phyloP scores from a whole-genome alignment of 2,888 invertebrate species.

The Drosophila algonquin region DNA sequence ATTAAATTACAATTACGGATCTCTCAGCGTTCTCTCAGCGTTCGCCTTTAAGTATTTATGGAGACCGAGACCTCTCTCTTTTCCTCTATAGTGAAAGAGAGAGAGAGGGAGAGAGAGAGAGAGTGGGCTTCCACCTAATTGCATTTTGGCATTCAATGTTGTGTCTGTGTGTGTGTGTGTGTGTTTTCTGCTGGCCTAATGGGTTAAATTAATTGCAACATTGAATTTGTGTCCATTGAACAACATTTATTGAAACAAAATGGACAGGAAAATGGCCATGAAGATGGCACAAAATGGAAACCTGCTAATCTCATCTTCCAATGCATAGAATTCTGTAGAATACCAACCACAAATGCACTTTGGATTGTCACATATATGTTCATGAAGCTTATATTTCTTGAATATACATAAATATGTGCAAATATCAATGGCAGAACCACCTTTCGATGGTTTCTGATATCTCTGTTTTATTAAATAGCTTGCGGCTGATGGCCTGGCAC shows the following conservation, averaged over 20 bases:
- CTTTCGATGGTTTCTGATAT: slow-evolving; percentile 20
- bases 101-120: neutral
- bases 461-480: slow-evolving; percentile 28
- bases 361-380: slow-evolving; percentile 8
- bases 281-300: neutral
- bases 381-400: neutral
- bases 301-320: slow-evolving; percentile 3
- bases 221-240: slow-evolving; percentile 16
- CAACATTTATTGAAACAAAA: slow-evolving; percentile 17
- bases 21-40: slow-evolving; percentile 69
- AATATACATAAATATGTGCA: no score
- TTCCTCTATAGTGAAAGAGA: slow-evolving; percentile 22
- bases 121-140: slow-evolving; percentile 52
- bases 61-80: slow-evolving; percentile 15
- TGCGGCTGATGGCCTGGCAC: slow-evolving; percentile 30
- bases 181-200: slow-evolving; percentile 39
- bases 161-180: slow-evolving; percentile 19
- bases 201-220: slow-evolving; percentile 62
- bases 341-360: slow-evolving; percentile 17
- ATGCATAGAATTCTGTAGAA: neutral
- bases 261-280: neutral
- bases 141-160: slow-evolving; percentile 47
- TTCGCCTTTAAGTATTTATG: slow-evolving; percentile 76
- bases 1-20: slow-evolving; percentile 83
- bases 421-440: slow-evolving; percentile 3